Base-by-base conservation (phyloP, 2,888 invertebrate genomes). In the Pediacus dermestoides region DNA sequence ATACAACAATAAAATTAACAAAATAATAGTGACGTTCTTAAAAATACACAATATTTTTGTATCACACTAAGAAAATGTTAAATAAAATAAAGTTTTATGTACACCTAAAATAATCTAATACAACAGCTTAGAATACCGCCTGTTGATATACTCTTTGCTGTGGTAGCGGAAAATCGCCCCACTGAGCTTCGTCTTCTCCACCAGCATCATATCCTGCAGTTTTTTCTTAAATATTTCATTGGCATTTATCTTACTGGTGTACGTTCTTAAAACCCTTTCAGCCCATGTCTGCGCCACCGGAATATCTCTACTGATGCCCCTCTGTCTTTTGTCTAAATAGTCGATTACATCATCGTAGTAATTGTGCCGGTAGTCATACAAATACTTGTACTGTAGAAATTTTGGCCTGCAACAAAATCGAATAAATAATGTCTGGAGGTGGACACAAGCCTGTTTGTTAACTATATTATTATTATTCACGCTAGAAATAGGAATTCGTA, bases 301-400 rank as follows among this genome's bases (percentile, higher is more conserved):
- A 42, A 76, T 74, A 53, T 88, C 88, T 31, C 82, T 76, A 12
- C 60, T 39, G 13, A 70, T 46, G 0, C 89, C 89, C 50, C 75
- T 74, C 68, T 82, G 78, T 55, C 85, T 77, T 61, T 82, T 80
- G 67, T 90, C 84, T 70, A 90, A 69, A 71, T 84, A 90, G 61
- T 83, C 81, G 67, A 90, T 86, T 43, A 87, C 82, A 64, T 89
- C 88, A 63, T 88, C 81, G 70, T 89, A 90, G 67, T 90, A 90
- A 71, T 86, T 88, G 68, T 81, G 80, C 71, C 84, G 80, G 72
- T 89, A 90, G 67, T 88, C 82, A 71, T 84, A 85, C 67, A 88
- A 74, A 67, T 88, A 89, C 63, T 75, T 80, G 73, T 90, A 90
- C 63, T 86, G 85, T 26, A 86, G 78, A 70, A 83, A 82, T 64